Evolutionary conservation across 2,888 invertebrate genomes (phyloP), one percentile per base, ranked within the genome.

Genomic region (Eupelmus urozonus): DNA sequence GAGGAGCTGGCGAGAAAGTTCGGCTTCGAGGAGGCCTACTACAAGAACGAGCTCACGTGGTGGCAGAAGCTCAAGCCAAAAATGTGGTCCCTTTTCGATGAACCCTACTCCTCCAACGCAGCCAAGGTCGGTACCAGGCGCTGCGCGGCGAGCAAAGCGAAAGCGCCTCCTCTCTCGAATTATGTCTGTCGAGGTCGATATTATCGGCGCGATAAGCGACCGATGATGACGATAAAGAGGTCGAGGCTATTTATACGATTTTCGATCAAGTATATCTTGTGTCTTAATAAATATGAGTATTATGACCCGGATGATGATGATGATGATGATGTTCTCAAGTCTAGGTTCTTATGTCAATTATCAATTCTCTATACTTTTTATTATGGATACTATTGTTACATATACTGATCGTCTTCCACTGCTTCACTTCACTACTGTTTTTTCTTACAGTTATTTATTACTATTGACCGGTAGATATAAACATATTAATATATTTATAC

Each of bases 41-140:
- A 94, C 91, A 95, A 95, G 84, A 97, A 97, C 82, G 96, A 95
- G 34, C 92, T 97, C 78, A 95, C 96, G 79, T 97, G 97, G 96
- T 99, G 99, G 99, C 98, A 99, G 91, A 94, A 95, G 87, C 93
- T 96, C 88, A 98, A 99, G 90, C 99, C 98, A 53, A 97, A 97
- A 91, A 96, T 99, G 90, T 99, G 99, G 99, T 98, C 98, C 49
- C 92, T 99, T 78, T 99, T 99, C 90, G 99, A 99, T 90, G 99
- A 99, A 90, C 99, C 99, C 0, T 99, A 99, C 91, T 99, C 98
- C 87, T 99, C 99, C 73, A 96, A 96, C 88, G 95, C 96, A 85
- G 98, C 99, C 81, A 99, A 99, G 95, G 98, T 98, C 91, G 88
- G 90, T 85, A 82, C 65, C 65, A 80, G 71, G 51, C 13, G 63